These are phyloP conservation scores for Chaitophorus viminalis DNA, from an alignment of 2,888 invertebrate species.

Conservation along the genomic window DNA sequence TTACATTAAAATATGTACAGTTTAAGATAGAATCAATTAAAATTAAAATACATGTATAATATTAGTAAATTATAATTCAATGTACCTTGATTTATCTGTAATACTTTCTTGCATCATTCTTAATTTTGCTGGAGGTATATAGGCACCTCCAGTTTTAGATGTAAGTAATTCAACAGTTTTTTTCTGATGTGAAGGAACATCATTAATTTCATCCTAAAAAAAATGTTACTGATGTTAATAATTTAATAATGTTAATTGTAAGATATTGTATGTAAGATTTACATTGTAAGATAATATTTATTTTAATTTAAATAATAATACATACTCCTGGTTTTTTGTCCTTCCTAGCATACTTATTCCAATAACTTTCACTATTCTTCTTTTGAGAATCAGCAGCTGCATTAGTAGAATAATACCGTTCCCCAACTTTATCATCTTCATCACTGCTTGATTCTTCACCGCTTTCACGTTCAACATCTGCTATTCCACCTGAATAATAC, in stretches of 20 bases:
- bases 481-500: slow-evolving; percentile 44
- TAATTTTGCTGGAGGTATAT: slow-evolving; percentile 97
- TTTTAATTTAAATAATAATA: not conserved
- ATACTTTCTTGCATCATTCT: slow-evolving; percentile 95
- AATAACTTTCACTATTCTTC: slow-evolving; percentile 56
- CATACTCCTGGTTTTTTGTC: slow-evolving; percentile 39
- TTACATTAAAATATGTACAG: slow-evolving; percentile 21
- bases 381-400: slow-evolving; percentile 22
- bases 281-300: too few relatives aligned
- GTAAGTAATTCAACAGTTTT: slow-evolving; percentile 66
- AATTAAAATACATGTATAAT: not conserved
- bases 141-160: slow-evolving; percentile 91
- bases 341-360: slow-evolving; percentile 53
- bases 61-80: not conserved
- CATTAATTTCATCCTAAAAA: slow-evolving; percentile 18
- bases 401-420: slow-evolving; percentile 56
- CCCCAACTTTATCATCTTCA: slow-evolving; percentile 53
- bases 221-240: not conserved
- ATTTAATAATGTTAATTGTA: too few relatives aligned
- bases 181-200: slow-evolving; percentile 45
- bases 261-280: too few relatives aligned
- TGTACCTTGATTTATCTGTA: slow-evolving; percentile 82
- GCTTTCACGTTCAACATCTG: slow-evolving; percentile 35
- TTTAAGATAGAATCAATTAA: not conserved
- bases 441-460: slow-evolving; percentile 52